Base-by-base conservation (phyloP, 2,888 invertebrate species). In the Azorinus chamasolen region DNA sequence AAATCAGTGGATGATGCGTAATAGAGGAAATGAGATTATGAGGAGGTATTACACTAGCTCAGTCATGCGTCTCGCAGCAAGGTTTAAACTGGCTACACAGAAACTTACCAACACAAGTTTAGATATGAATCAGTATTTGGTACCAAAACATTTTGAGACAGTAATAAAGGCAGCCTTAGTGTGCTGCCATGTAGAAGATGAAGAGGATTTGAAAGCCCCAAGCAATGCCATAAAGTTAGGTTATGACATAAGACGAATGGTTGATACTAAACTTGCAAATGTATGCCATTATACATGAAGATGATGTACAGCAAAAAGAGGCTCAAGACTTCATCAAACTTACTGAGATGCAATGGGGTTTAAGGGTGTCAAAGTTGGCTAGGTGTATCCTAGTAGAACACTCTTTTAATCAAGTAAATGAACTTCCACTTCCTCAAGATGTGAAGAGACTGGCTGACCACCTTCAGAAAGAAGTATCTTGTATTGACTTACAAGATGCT, bases 381-480 rank as follows among this genome's bases (percentile, higher is more conserved):
- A 65, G 73, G 51, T 41, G 63, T 27, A 20, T 77, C 6, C 71
- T 83, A 18, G 58, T 50, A 43, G 66, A 73, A 48, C 59, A 72
- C 20, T 61, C 53, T 14, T 76, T 55, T 37, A 76, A 69, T 24
- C 58, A 59, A 32, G 27, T 18, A 2, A 66, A 58, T 18, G 43
- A 63, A 37, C 58, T 79, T n/a, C 83, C 83, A 10, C 37, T 54
- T 27, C 83, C 83, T 24, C 62, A 51, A 41, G 83, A 79, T 50
- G 55, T 81, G 6, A 65, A 72, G 41, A 70, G 61, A 43, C 58
- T 81, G 14, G 46, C 27, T 32, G 51, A 69, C 22, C n/a, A 79
- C 58, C 48, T 79, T 45, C 65, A 41, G 69, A 46, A 54, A 45
- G 46, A 51, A 45, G 39, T 74, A n/a, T 12, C 37, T 2, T 39